Evolutionary conservation across 2,888 invertebrate species (phyloP).

Genomic region (Carterocephalus palaemon): DNA sequence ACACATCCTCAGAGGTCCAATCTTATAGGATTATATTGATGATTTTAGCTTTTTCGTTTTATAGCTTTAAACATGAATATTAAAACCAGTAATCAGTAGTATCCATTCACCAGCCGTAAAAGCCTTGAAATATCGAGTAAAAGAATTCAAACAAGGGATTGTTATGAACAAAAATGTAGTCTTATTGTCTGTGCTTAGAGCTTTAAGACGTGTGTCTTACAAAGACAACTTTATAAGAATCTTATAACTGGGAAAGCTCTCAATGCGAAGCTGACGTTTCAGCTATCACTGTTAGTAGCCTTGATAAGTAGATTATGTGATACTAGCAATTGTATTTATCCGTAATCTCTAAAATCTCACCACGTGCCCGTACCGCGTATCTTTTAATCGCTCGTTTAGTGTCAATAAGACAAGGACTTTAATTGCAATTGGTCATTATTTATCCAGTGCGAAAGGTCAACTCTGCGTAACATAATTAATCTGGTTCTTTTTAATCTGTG

Average conservation of each 20-base stretch:
- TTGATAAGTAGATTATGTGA: too few relatives aligned
- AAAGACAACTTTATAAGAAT: too few relatives aligned
- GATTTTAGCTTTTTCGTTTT: too few relatives aligned
- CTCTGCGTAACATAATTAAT: constrained; percentile 17
- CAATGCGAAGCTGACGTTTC: too few relatives aligned
- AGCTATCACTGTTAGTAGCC: too few relatives aligned
- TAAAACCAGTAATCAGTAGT: constrained; percentile 1
- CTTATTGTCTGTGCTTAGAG: constrained; percentile 20
- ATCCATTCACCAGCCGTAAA: constrained; percentile 12
- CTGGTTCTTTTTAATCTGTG: constrained; percentile 16
- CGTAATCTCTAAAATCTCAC: too few relatives aligned
- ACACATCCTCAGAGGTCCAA: too few relatives aligned
- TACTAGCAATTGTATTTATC: too few relatives aligned
- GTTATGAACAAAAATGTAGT: constrained; percentile 20
- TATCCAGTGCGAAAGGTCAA: constrained; percentile 24
- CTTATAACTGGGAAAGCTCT: too few relatives aligned
- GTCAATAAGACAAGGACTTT: not conserved
- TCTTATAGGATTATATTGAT: too few relatives aligned
- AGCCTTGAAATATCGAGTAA: constrained; percentile 18
- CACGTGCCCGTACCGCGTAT: too few relatives aligned
- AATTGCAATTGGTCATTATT: constrained; percentile 21
- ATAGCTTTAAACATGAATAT: not conserved
- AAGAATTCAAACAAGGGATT: constrained; percentile 23
- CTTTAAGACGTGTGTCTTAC: constrained; percentile 1
- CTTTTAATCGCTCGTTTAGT: not conserved